A percentile compares a stretch with the other conserved stretches of the same genome.
These are phyloP conservation scores for Temnopleurus reevesii DNA, from an alignment of 53 echinoderm and acorn worm genomes.

Conservation along the genomic window DNA sequence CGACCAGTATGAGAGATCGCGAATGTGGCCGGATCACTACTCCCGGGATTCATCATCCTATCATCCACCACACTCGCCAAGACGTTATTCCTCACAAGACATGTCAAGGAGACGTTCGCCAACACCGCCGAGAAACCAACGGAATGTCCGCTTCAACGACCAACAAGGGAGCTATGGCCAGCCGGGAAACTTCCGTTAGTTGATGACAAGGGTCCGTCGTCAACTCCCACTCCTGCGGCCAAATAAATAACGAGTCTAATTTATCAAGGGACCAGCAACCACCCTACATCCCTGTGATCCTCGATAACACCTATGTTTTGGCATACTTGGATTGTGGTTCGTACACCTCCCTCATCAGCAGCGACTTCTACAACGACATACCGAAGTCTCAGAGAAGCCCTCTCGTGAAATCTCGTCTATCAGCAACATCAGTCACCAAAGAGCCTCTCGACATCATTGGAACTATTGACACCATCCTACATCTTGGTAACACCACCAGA, in stretches of 20 bases:
- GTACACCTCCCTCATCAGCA: conserved; percentile 1
- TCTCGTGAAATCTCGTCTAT: neutral
- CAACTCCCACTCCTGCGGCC: neutral
- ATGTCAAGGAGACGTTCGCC: neutral
- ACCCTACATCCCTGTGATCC: conserved; percentile 14
- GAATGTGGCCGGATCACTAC: too few species aligned
- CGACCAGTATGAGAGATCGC: neutral
- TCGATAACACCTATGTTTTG: neutral
- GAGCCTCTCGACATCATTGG: neutral
- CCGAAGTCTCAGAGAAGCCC: conserved; percentile 27
- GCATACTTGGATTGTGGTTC: neutral
- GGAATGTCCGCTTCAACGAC: conserved; percentile 8
- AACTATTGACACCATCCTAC: neutral
- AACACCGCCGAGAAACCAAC: conserved; percentile 6
- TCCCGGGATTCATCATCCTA: neutral
- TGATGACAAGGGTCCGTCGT: neutral
- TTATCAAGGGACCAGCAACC: neutral
- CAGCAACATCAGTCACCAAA: neutral
- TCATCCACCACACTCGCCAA: neutral
- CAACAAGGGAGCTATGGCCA: neutral
- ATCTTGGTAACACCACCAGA: neutral
- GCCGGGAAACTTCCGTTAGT: conserved; percentile 5
- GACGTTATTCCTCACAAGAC: neutral
- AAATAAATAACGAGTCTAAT: neutral
- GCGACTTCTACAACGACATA: neutral